Evolutionary conservation across 64 coral and sea anemone genomes (phyloP).

Genomic region (Astreopora myriophthalma): DNA sequence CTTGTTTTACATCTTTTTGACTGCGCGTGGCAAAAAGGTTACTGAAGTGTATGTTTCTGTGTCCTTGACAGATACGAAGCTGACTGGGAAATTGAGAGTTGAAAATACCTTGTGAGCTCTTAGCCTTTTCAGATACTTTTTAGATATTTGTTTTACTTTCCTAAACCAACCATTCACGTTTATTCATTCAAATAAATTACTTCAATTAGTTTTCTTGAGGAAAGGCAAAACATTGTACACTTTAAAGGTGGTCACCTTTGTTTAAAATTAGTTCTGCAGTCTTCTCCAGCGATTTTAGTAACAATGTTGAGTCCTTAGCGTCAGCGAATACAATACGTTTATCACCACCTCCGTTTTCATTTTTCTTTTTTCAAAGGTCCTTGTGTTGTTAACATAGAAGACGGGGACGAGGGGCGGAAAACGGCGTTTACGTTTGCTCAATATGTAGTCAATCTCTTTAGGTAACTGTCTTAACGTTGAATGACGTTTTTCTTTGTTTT

Average conservation of each 20-base stretch:
- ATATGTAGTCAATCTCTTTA: neutral
- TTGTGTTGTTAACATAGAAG: neutral
- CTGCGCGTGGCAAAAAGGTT: conserved; percentile 5
- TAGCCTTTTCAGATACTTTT: neutral
- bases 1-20: neutral
- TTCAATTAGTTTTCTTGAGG: neutral
- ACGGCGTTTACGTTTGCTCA: too few species aligned
- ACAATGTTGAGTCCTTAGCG: neutral
- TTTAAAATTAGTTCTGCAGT: neutral
- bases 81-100: too few species aligned
- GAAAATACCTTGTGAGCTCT: too few species aligned
- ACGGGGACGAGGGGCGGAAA: neutral
- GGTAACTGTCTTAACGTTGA: neutral
- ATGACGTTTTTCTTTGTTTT: neutral
- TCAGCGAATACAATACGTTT: neutral
- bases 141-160: neutral
- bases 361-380: neutral
- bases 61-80: neutral
- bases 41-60: neutral
- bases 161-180: neutral
- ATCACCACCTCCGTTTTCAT: neutral
- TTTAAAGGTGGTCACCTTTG: neutral
- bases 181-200: too few species aligned
- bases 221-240: neutral
- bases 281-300: neutral